phyloP scores from a whole-genome alignment of 2,888 invertebrate genomes.

The Chaetoderma sp. region DNA sequence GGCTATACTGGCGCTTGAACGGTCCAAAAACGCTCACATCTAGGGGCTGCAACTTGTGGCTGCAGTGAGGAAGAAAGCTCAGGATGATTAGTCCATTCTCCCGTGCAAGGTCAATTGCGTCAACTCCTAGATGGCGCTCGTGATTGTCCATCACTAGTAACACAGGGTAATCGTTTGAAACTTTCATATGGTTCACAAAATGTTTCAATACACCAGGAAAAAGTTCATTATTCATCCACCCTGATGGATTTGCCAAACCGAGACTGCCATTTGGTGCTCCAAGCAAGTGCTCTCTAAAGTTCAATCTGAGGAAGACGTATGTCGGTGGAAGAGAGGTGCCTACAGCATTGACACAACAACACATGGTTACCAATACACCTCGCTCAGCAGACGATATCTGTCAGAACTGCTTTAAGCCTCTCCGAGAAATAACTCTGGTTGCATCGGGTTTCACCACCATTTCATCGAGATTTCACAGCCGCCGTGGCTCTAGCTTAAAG shows the following conservation, averaged over 20 bases:
- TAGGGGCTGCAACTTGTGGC: slow-evolving; percentile 3
- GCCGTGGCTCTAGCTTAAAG: neutral
- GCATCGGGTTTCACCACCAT: neutral
- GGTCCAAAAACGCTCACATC: neutral
- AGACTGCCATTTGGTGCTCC: slow-evolving; percentile 11
- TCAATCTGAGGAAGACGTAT: slow-evolving; percentile 14
- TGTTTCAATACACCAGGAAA: slow-evolving; percentile 6
- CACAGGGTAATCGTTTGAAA: slow-evolving; percentile 16
- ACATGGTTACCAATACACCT: slow-evolving; percentile 11
- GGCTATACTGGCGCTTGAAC: neutral
- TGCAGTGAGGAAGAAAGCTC: slow-evolving; percentile 9
- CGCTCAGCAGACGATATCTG: slow-evolving; percentile 15
- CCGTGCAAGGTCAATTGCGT: slow-evolving; percentile 4
- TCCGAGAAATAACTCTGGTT: neutral
- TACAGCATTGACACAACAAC: slow-evolving; percentile 18
- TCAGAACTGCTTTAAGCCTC: slow-evolving; percentile 16
- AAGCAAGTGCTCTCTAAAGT: slow-evolving; percentile 8
- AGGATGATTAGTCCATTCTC: slow-evolving; percentile 15
- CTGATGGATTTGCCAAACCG: slow-evolving; percentile 6
- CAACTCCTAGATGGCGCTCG: slow-evolving; percentile 5
- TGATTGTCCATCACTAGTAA: slow-evolving; percentile 23
- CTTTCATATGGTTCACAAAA: slow-evolving; percentile 12
- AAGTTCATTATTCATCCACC: slow-evolving; percentile 17
- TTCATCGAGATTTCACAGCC: slow-evolving; percentile 4
- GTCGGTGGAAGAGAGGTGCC: slow-evolving; percentile 12